Base-by-base conservation (phyloP, 2,888 invertebrate species). In the Yponomeuta plumbellus region DNA sequence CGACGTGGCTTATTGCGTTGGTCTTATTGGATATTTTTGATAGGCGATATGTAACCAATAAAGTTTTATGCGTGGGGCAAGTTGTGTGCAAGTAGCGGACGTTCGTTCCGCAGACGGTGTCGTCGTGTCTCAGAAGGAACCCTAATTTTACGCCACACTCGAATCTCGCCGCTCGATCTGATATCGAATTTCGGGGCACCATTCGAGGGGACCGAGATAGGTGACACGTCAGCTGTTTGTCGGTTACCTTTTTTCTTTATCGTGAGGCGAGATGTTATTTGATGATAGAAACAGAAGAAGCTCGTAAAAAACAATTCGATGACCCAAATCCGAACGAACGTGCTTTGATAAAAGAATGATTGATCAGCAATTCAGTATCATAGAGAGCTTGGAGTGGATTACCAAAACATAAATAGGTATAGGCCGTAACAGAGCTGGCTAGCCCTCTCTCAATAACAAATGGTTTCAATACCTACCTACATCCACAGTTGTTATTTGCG, bases 11-110 rank as follows among this genome's bases (percentile, higher is more conserved):
- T 81, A 83, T 83, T 80, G 82, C 79, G 79, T 76, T 75, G 74
- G 74, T 72, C 79, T 82, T 85, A 85, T 84, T 81, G 80, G 82
- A 81, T 81, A 83, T 84, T 83, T 84, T 82, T 82, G 84, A 84
- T 84, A 83, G 81, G 80, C 81, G 80, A 80, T 77, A 81, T 81
- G 83, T 82, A 77, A 77, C 80, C 82, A 80, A 85, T 85, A 84
- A 86, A 85, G 77, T 84, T 84, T 85, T 84, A 84, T 86, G 84
- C 82, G 81, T 80, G 79, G 79, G 79, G 79, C 79, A 79, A 83
- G 80, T 78, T 80, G 79, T 76, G 79, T 76, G 76, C 75, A 77
- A 77, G 75, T 72, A 75, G 77, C 21, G 40, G 71, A 71, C 70
- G 71, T 67, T 61, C 67, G 65, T 22, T 21, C 11, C 59, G 59